Conservation (phyloP, 1,140 invertebrate species). For the Bombus picipes region DNA sequence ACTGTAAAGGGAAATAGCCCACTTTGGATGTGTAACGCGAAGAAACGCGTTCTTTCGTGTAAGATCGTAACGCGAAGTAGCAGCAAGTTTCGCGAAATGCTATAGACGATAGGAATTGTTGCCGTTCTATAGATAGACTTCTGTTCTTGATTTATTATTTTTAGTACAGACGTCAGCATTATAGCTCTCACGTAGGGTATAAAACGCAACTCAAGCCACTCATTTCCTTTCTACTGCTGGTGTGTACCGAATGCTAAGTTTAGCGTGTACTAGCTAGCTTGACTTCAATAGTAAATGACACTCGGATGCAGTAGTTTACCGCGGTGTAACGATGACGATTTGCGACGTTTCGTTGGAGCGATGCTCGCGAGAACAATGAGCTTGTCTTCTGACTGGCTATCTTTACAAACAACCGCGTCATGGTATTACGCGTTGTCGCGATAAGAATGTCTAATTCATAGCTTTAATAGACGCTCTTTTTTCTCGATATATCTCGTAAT, state of each 20-base stretch:
- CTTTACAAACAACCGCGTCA: conserved; percentile 46
- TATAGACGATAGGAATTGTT: conserved; percentile 3
- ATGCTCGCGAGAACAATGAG: conserved; percentile 66
- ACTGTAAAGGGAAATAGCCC: neutral
- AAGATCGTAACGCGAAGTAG: neutral
- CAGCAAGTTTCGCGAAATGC: neutral
- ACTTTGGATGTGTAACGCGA: neutral
- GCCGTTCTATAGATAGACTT: conserved; percentile 12
- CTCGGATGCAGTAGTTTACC: conserved; percentile 69
- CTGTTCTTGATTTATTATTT: conserved; percentile 61
- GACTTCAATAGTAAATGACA: conserved; percentile 70
- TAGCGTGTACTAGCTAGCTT: conserved; percentile 63
- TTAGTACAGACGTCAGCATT: conserved; percentile 60
- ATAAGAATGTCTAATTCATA: conserved; percentile 3
- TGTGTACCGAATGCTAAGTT: conserved; percentile 65
- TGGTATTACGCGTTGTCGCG: neutral
- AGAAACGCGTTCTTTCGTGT: neutral
- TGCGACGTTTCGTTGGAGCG: conserved; percentile 54
- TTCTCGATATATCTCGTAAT: neutral
- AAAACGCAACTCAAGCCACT: conserved; percentile 52
- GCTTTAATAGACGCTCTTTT: neutral
- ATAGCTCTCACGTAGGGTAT: conserved; percentile 49
- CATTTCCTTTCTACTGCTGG: conserved; percentile 59
- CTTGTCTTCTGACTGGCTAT: conserved; percentile 48
- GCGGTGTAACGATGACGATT: conserved; percentile 68